Base-by-base conservation (phyloP, 2,113 vertebrate species). In the Falco punctatus region DNA sequence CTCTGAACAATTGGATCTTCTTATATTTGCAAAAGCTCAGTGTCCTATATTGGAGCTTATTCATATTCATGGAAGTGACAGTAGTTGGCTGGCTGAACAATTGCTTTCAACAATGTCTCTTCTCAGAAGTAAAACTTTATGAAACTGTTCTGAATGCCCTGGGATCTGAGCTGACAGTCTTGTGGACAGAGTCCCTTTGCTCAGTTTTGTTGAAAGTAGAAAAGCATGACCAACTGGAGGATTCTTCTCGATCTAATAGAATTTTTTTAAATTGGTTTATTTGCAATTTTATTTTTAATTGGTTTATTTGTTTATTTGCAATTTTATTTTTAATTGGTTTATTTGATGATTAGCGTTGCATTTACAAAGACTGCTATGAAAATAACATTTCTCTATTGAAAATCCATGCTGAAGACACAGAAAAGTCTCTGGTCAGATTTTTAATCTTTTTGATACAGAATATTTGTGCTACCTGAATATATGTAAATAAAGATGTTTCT, bases 41-140 rank as follows among this genome's bases (percentile, higher is more conserved):
- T 92, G 95, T 92, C 95, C 90, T 95, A 59, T 96, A 86, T 91
- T 90, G 72, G 75, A 94, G 58, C 92, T 97, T 92, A 95, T 96
- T 97, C 90, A 89, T 93, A 94, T 96, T 96, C 83, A 92, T 92
- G 93, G 78, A 58, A 95, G 83, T 88, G 93, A 91, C 84, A 89
- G 85, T 44, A 91, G 85, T 75, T 97, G 94, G 84, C 91, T 96
- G 86, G 64, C 67, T 94, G 94, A 97, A 96, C 75, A 74, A 89
- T 88, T 61, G 77, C 81, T 87, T 95, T 86, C 92, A 79, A 88
- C 90, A 86, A 12, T 54, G 86, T 92, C 69, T 81, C 64, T 85
- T 94, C 65, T 92, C 44, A 70, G 93, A 92, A 95, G 84, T 70
- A 73, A 91, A 97, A 95, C 86, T 88, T 94, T 80, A 80, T 94